Conservation (phyloP, 2,113 vertebrate genomes). For the Psittacula cyanocephala region DNA sequence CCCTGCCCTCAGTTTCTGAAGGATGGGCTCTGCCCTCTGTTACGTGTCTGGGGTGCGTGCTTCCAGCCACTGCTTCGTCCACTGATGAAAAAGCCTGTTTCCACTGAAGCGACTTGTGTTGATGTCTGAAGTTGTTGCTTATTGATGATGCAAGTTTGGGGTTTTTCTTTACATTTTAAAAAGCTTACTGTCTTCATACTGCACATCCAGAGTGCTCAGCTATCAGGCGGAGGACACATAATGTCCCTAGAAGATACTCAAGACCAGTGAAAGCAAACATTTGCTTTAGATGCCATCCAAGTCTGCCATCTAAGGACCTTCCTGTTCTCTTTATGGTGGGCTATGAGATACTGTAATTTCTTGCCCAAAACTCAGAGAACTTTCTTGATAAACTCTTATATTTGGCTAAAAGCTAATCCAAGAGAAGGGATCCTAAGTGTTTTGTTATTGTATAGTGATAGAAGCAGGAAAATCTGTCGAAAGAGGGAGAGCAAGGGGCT, state of each 20-base stretch:
- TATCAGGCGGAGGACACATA: not conserved
- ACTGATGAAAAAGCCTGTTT: not conserved
- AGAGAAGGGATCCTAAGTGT: not conserved
- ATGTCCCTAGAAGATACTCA: not conserved
- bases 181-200: not conserved
- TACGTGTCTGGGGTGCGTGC: not conserved
- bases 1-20: not conserved
- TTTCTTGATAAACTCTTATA: not conserved
- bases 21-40: not conserved
- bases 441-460: not conserved
- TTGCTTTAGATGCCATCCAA: not conserved
- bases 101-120: not conserved
- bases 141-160: not conserved
- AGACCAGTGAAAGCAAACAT: not conserved
- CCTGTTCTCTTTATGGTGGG: not conserved
- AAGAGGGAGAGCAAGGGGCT: not conserved
- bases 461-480: not conserved
- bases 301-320: not conserved
- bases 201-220: not conserved
- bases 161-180: not conserved
- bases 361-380: not conserved
- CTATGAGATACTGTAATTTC: accelerated
- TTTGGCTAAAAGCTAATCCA: not conserved
- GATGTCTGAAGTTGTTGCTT: not conserved
- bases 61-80: not conserved